These are phyloP conservation scores for Hypanus sabinus DNA, from an alignment of 2,113 vertebrate genomes.

Conservation along the genomic window DNA sequence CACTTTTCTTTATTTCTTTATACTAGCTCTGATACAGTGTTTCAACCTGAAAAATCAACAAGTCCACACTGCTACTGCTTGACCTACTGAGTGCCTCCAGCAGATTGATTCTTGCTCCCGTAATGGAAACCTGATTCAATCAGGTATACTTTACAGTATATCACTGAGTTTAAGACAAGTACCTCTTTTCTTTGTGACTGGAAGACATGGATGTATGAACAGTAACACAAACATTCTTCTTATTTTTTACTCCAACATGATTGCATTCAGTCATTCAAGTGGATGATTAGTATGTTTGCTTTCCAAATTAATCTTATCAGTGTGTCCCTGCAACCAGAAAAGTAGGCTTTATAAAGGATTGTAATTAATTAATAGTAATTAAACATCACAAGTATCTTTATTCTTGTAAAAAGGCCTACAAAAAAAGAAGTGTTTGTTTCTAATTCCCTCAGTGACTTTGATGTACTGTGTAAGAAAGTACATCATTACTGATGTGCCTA, in stretches of 20 bases:
- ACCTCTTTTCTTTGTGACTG: background rate
- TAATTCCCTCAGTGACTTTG: background rate
- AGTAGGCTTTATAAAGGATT: background rate
- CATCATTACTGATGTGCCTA: background rate
- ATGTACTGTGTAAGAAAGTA: background rate
- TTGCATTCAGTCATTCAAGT: background rate
- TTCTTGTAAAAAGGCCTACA: background rate
- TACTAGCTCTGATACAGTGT: too few relatives aligned
- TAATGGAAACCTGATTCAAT: too few relatives aligned
- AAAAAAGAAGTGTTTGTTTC: background rate
- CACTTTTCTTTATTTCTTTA: too few relatives aligned
- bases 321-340: background rate
- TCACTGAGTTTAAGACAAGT: background rate
- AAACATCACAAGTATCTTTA: slow-evolving; percentile 1
- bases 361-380: background rate
- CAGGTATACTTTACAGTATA: too few relatives aligned
- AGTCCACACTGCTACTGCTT: too few relatives aligned
- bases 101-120: too few relatives aligned
- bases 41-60: too few relatives aligned
- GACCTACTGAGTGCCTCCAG: too few relatives aligned
- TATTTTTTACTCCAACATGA: background rate
- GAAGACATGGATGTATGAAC: background rate
- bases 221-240: background rate
- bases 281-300: background rate
- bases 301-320: background rate